Base-by-base conservation (phyloP, 2,113 vertebrate species). In the Gadus chalcogrammus region DNA sequence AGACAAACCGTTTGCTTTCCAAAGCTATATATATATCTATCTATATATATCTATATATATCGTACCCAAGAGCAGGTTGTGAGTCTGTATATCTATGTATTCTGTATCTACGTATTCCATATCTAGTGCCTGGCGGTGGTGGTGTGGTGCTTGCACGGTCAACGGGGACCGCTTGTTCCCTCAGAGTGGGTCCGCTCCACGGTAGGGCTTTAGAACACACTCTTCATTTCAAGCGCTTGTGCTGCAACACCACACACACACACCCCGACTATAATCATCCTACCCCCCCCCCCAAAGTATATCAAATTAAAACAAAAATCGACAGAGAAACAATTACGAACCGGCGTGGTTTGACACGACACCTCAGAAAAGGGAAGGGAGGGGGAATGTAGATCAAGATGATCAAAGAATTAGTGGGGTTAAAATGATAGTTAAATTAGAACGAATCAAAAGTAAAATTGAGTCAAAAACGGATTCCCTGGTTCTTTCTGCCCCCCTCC, bases 201-300 rank as follows among this genome's bases (percentile, higher is more conserved):
- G 87, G 42, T 60, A 28, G 80, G 94, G 95, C 62, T 95, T 98
- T 98, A 87, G 91, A 93, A 93, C 92, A 69, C 94, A 96, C 95
- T 97, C 95, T 96, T 99, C 97, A 99, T 99, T 95, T 13, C 91
- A 93, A 96, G 95, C 93, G 88, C 93, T 90, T 72, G 42, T 76
- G 72, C 77, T 75, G 83, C 76, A 72, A 75, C 82, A 86, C 80
- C 76, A 68, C 73, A 70, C 75, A 72, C 60, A 48, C n/a, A 12
- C 27, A 69, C 76, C 74, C 8, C 20, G 6, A 16, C 24, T 35
- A 52, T n/a, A 15, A 31, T 53, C 53, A 55, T 16, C 53, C 53
- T 24, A 35, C 31, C 31, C 31, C n/a, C 55, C 55, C 13, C n/a
- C 55, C 55, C 13, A 16, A 59, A 86, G 90, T 87, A 83, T 9